phyloP scores from a whole-genome alignment of 2,113 vertebrate genomes.

The Dicaeum eximium region DNA sequence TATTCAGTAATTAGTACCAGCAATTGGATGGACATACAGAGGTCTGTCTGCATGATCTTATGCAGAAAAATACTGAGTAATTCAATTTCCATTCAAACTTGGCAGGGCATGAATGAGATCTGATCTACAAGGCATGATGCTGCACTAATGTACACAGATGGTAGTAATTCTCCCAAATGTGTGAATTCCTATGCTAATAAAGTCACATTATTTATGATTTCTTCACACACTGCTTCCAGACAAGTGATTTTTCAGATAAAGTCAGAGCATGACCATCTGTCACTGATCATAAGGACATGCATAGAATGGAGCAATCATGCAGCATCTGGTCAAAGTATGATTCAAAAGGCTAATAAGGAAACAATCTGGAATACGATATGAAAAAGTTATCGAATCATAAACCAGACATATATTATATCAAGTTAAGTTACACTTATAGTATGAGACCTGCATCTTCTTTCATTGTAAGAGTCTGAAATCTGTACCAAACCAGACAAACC shows the following conservation, averaged over 20 bases:
- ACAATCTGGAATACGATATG: background rate
- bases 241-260: background rate
- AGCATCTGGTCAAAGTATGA: background rate
- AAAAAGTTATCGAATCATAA: background rate
- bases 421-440: background rate
- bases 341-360: background rate
- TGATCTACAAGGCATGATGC: background rate
- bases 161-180: background rate
- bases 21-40: background rate
- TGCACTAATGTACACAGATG: slow-evolving; percentile 5
- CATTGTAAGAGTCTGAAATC: background rate
- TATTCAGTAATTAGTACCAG: background rate
- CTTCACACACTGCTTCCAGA: slow-evolving; percentile 3
- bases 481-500: background rate
- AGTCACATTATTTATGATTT: slow-evolving; percentile 1
- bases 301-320: background rate
- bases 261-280: background rate
- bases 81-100: background rate
- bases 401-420: background rate
- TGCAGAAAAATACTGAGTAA: background rate
- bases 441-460: background rate
- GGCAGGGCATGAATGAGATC: background rate
- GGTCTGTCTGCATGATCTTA: background rate
- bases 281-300: background rate
- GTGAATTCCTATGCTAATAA: slow-evolving; percentile 20